Evolutionary conservation across 2,888 invertebrate genomes (phyloP), one percentile per base, ranked within the genome.

Genomic region (Andrena bicolor): DNA sequence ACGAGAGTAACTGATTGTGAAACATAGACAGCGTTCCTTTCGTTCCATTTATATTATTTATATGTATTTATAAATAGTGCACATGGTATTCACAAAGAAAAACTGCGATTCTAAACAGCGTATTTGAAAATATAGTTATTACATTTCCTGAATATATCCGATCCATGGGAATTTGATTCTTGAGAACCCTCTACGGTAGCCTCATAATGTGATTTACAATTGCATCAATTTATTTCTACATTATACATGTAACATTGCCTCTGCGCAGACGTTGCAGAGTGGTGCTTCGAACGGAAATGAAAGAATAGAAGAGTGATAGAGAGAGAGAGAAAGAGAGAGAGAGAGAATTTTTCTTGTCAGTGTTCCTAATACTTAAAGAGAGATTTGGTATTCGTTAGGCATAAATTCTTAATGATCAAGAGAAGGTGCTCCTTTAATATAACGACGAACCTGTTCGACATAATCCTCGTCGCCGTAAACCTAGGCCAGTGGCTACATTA

Each of bases 341-440:
- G 35, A 66, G 30, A 66, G 48, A 48, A 8, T 48, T 68, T 32
- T 80, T 65, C 66, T 41, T 5, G 51, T n/a, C n/a, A 41, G 58
- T 76, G 26, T 76, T 70, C 75, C 73, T 77, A 74, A 84, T 86
- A 80, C 66, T 80, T 80, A 80, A 49, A 73, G 20, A 23, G 71
- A 23, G 71, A 86, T 88, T 86, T 84, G 80, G 79, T 88, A 82
- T 80, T 65, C 51, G 53, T 88, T 87, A 87, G 86, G 87, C 80
- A 26, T 84, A 61, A 84, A 82, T 69, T 41, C 76, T 78, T 60
- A 61, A 70, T 56, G 66, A 71, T 78, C 70, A 83, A 56, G 56
- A 23, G 56, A 56, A 84, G 32, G 28, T 82, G 64, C 56, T 73
- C 63, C 51, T 76, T 84, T 73, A 53, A 70, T 69, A 74, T 58